Conservation (phyloP, 2,797 vertebrate genomes). For the Aphelocoma californica region DNA sequence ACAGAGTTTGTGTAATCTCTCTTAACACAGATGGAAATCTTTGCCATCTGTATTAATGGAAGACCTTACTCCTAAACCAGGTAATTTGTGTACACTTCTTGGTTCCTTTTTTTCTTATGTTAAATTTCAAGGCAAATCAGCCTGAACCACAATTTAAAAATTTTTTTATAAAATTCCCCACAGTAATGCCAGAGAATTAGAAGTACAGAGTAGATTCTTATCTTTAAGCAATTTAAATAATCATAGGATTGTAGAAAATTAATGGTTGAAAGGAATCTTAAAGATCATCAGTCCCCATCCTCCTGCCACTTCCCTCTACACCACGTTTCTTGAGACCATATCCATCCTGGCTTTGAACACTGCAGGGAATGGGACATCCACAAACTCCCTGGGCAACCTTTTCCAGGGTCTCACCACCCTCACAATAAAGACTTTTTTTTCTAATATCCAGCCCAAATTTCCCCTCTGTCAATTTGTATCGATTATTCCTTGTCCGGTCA, state of each 20-base stretch:
- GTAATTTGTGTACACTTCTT: not conserved
- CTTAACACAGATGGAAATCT: not conserved
- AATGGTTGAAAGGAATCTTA: not conserved
- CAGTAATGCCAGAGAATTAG: not conserved
- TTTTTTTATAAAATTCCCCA: not conserved
- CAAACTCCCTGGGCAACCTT: not conserved
- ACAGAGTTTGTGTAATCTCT: not conserved
- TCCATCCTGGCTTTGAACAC: not conserved
- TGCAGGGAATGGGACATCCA: not conserved
- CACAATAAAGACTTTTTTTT: not conserved
- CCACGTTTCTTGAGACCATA: not conserved
- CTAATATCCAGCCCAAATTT: not conserved
- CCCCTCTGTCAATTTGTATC: not conserved
- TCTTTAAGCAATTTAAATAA: not conserved
- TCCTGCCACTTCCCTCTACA: not conserved
- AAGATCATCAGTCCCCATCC: not conserved
- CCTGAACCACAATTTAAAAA: not conserved
- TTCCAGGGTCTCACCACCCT: not conserved
- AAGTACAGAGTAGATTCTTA: not conserved
- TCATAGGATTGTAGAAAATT: not conserved
- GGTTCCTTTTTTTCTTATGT: not conserved
- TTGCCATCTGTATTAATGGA: not conserved
- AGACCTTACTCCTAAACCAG: not conserved
- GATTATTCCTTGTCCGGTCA: fast-evolving
- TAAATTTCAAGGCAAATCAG: not conserved